Evolutionary conservation across 2,113 vertebrate genomes (phyloP).

Genomic region (Salvator merianae): DNA sequence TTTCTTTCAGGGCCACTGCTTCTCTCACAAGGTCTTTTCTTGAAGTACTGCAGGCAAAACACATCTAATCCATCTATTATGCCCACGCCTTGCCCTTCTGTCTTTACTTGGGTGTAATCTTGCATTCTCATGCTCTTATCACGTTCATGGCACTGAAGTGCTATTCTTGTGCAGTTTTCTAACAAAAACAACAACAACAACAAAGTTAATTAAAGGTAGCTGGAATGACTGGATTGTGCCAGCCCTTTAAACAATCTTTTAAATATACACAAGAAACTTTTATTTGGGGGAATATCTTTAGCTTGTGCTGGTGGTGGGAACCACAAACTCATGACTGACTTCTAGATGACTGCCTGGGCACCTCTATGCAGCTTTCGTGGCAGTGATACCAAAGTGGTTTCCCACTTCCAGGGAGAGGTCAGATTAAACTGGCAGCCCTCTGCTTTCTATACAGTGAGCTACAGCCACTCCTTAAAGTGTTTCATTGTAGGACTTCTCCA

Average conservation of each 20-base stretch:
- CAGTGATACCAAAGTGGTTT: too few relatives aligned
- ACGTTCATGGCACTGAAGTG: constrained; percentile 18
- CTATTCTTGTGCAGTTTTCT: constrained; percentile 29
- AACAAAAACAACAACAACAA: constrained; percentile 22
- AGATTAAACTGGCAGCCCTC: too few relatives aligned
- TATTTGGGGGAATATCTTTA: too few relatives aligned
- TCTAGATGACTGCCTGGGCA: too few relatives aligned
- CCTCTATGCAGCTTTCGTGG: too few relatives aligned
- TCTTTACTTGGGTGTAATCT: constrained; percentile 1
- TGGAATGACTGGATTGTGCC: constrained; percentile 47
- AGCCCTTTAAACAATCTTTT: constrained; percentile 36
- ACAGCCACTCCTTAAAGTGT: too few relatives aligned
- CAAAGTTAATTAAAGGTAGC: constrained; percentile 28
- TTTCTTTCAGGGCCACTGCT: not conserved
- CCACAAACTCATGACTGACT: too few relatives aligned
- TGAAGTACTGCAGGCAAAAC: not conserved
- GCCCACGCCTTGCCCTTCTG: not conserved
- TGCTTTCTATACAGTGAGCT: too few relatives aligned
- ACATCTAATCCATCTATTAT: not conserved
- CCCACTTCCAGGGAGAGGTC: too few relatives aligned
- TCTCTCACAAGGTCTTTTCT: constrained; percentile 3
- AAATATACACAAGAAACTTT: constrained; percentile 9
- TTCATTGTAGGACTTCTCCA: too few relatives aligned
- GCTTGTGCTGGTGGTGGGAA: too few relatives aligned
- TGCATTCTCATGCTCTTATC: constrained; percentile 20